These are phyloP conservation scores for Empis livida DNA, from an alignment of 2,888 invertebrate genomes.

Conservation along the genomic window DNA sequence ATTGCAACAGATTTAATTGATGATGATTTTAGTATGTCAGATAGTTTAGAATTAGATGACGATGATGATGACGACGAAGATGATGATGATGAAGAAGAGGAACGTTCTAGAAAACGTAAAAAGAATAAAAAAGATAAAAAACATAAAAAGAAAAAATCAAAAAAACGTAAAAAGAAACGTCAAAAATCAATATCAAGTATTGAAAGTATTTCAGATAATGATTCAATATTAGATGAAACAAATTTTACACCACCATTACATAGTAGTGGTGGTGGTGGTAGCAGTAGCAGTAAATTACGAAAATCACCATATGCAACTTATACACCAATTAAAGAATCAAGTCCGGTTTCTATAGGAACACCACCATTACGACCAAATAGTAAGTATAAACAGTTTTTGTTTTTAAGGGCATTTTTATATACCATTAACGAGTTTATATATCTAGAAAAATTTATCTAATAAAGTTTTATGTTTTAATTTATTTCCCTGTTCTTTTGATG, in stretches of 20 bases:
- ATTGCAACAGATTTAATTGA: not conserved
- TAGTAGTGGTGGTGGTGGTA: constrained; percentile 17
- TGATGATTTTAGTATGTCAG: constrained; percentile 1
- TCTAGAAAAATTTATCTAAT: too few relatives aligned
- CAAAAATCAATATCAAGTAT: constrained; percentile 55
- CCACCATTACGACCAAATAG: constrained; percentile 30
- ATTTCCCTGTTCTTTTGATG: too few relatives aligned
- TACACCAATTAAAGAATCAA: constrained; percentile 24
- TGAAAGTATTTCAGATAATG: constrained; percentile 49
- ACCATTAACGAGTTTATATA: too few relatives aligned
- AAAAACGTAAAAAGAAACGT: constrained; percentile 52
- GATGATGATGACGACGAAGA: constrained; percentile 22
- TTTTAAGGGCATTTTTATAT: too few relatives aligned
- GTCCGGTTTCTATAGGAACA: constrained; percentile 31
- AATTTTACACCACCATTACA: constrained; percentile 30
- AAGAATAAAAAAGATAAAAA: constrained; percentile 34
- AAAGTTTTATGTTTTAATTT: too few relatives aligned
- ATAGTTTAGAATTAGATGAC: constrained; percentile 8
- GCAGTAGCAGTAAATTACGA: constrained; percentile 5
- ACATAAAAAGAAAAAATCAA: constrained; percentile 61
- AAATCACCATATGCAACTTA: constrained; percentile 11
- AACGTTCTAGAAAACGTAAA: constrained; percentile 43
- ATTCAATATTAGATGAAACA: constrained; percentile 24
- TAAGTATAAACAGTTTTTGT: too few relatives aligned
- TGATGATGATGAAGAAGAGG: constrained; percentile 40